Evolutionary conservation across 1,140 invertebrate species (phyloP).

Genomic region (Bombus ignitus): DNA sequence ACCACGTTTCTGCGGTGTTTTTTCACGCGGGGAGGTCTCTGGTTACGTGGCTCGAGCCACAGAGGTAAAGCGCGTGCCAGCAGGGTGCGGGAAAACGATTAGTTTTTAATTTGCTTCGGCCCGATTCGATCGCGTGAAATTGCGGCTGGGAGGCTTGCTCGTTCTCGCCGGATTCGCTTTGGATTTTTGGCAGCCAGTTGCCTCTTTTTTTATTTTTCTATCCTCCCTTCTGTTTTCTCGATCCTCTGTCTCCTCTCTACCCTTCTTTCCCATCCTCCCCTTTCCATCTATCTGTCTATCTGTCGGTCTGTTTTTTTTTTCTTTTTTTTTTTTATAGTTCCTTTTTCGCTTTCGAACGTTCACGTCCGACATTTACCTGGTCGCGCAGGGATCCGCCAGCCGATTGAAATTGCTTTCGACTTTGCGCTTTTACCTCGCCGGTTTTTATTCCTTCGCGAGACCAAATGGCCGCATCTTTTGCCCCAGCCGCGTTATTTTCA

Average conservation of each 20-base stretch:
- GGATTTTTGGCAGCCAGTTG: constrained; percentile 59
- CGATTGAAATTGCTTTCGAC: constrained; percentile 63
- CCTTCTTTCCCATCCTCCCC: not conserved
- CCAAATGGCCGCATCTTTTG: constrained; percentile 1
- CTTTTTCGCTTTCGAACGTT: constrained; percentile 30
- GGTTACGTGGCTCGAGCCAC: constrained; percentile 51
- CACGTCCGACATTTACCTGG: constrained; percentile 50
- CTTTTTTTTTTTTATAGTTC: not conserved
- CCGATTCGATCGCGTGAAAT: constrained; percentile 76
- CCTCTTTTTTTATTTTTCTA: constrained; percentile 9
- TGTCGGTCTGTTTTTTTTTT: not conserved
- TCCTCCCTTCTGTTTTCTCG: not conserved
- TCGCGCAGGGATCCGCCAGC: not conserved
- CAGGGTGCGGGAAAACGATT: constrained; percentile 73
- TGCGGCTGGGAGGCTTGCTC: constrained; percentile 60
- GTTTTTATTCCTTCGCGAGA: constrained; percentile 38
- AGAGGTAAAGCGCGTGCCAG: constrained; percentile 64
- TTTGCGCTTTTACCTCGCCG: constrained; percentile 48
- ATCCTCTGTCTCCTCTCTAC: not conserved
- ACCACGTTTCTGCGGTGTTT: constrained; percentile 26
- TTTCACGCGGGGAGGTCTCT: constrained; percentile 13
- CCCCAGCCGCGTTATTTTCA: not conserved
- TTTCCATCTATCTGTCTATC: not conserved
- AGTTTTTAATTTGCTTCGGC: constrained; percentile 76
- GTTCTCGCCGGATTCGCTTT: constrained; percentile 51